These are phyloP conservation scores for Leucozona laternaria DNA, from an alignment of 2,888 invertebrate genomes.

Conservation along the genomic window DNA sequence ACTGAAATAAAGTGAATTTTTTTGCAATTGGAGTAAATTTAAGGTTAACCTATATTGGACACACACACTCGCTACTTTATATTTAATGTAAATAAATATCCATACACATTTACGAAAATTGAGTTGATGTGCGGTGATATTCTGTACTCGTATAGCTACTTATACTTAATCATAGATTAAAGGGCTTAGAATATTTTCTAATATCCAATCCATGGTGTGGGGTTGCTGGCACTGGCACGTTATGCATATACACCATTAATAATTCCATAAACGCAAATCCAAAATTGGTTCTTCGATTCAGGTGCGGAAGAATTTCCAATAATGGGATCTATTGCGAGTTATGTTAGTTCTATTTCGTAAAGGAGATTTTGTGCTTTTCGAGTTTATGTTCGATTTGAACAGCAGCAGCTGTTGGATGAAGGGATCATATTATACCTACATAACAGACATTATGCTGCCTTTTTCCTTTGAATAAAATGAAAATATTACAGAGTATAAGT, in stretches of 20 bases:
- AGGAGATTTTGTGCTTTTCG: not conserved
- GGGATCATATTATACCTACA: not conserved
- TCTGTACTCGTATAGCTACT: not conserved
- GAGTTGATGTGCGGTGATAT: not conserved
- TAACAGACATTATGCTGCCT: not conserved
- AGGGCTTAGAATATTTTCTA: not conserved
- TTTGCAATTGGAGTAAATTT: too few species aligned
- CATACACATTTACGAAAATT: too few species aligned
- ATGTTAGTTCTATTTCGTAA: not conserved
- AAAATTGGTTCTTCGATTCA: conserved; percentile 12
- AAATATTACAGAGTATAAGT: not conserved
- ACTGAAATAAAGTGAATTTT: too few species aligned
- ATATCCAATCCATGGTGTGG: not conserved
- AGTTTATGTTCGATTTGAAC: not conserved
- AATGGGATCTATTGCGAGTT: conserved; percentile 10
- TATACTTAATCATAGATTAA: not conserved
- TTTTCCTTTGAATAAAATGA: not conserved
- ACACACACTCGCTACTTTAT: too few species aligned
- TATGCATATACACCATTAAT: not conserved
- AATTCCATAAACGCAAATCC: conserved; percentile 1
- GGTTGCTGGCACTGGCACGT: too few species aligned
- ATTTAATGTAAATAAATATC: too few species aligned
- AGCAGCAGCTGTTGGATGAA: not conserved
- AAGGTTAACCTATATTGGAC: too few species aligned
- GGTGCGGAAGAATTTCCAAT: not conserved